A percentile compares a stretch with the other conserved stretches of the same genome.
phyloP scores from a whole-genome alignment of 2,797 vertebrate species.

The Lateolabrax maculatus region DNA sequence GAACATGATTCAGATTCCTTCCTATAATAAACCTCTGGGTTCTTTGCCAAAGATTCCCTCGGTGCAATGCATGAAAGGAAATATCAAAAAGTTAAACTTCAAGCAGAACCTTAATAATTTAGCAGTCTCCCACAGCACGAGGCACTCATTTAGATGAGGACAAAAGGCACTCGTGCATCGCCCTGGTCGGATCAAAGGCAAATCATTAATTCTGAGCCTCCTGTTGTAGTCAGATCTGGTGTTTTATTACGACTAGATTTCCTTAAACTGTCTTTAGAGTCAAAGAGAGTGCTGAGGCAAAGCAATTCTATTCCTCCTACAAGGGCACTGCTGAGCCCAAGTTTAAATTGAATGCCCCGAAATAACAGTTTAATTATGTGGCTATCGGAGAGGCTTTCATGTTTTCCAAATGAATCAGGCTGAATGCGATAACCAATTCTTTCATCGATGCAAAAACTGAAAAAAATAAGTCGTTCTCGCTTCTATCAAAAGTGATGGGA shows the following conservation, averaged over 20 bases:
- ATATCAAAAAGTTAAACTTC: slow-evolving; percentile 53
- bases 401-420: slow-evolving; percentile 77
- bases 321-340: slow-evolving; percentile 69
- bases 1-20: slow-evolving; percentile 11
- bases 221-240: slow-evolving; percentile 64
- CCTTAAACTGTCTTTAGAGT: slow-evolving; percentile 72
- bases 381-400: slow-evolving; percentile 81
- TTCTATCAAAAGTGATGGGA: slow-evolving; percentile 58
- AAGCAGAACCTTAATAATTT: slow-evolving; percentile 66
- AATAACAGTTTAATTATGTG: slow-evolving; percentile 84
- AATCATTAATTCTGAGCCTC: slow-evolving; percentile 69
- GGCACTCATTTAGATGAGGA: slow-evolving; percentile 73
- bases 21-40: slow-evolving; percentile 41
- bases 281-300: slow-evolving; percentile 74
- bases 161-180: slow-evolving; percentile 61
- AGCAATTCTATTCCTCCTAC: slow-evolving; percentile 69
- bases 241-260: slow-evolving; percentile 71
- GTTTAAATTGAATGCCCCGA: slow-evolving; percentile 82
- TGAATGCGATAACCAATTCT: slow-evolving; percentile 74
- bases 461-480: slow-evolving; percentile 20
- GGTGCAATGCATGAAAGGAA: slow-evolving; percentile 10
- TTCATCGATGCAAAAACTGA: slow-evolving; percentile 69
- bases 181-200: slow-evolving; percentile 75
- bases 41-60: slow-evolving; percentile 30
- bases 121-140: slow-evolving; percentile 53